Evolutionary conservation across 2,113 vertebrate genomes (phyloP), one percentile per base, ranked within the genome.

Genomic region (Hippolais icterina): DNA sequence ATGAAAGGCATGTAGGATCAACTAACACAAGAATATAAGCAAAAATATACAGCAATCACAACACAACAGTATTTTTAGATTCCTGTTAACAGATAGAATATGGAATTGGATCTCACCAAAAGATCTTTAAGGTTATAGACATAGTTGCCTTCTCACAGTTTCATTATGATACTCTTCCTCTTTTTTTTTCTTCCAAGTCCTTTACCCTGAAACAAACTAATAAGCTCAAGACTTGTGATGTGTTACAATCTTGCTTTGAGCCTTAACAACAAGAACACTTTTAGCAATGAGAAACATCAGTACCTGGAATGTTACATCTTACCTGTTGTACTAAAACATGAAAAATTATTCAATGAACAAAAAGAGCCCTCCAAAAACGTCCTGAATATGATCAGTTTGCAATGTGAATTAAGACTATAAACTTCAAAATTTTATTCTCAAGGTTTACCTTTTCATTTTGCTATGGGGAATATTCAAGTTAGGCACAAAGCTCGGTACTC

Each of bases 301-400:
- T 27, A 60, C 21, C 22, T 19, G 49, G 41, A 64, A 84, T 31
- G 7, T 47, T 59, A 76, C 3, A 13, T 5, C 44, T 64, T 66
- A 68, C 15, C 35, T 16, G 3, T 41, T 56, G 18, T 29, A 81
- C 5, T 53, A 42, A 79, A 85, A 49, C 6, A 35, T 8, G 20
- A 50, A 52, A 75, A 85, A n/a, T 12, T 4, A 59, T 28, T 49
- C 42, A 76, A 53, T 5, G 1, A 90, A 53, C 3, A 28, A 56
- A 56, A 69, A 41, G 15, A 52, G 2, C 2, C 14, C 29, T 5
- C 6, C 0, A 5, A 37, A 60, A 52, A 0, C 5, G 9, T 65
- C 37, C 31, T 35, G 15, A 70, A 53, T 39, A 70, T 23, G 8
- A 35, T 33, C 44, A 27, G 12, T 49, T 68, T 41, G 13, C 35